Conservation (phyloP, 2,888 invertebrate genomes). For the Eumerus sabulonum region DNA sequence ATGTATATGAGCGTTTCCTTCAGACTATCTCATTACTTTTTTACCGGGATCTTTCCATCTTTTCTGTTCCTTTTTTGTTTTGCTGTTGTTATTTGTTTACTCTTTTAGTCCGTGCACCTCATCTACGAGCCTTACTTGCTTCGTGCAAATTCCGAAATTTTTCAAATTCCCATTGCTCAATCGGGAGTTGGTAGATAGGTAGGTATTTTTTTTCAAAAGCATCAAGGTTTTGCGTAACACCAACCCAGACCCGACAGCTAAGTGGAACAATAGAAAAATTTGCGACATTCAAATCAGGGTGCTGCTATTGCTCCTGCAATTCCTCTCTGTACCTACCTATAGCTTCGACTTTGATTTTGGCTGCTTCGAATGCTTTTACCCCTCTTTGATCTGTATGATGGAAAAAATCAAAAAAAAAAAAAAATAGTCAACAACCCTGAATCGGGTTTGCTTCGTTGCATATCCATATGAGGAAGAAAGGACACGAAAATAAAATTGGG, state of each 20-base stretch:
- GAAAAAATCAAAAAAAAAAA: slow-evolving; percentile 13
- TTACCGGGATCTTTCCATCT: slow-evolving; percentile 28
- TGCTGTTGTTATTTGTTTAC: no score
- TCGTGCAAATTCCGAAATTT: slow-evolving; percentile 43
- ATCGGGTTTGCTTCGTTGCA: slow-evolving; percentile 45
- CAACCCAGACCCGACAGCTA: slow-evolving; percentile 17
- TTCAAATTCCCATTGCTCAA: slow-evolving; percentile 60
- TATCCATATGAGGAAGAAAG: slow-evolving; percentile 21
- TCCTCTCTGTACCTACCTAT: slow-evolving; percentile 1
- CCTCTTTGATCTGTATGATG: slow-evolving; percentile 33
- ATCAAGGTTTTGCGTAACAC: slow-evolving; percentile 34
- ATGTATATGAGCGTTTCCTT: not conserved
- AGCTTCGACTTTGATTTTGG: not conserved
- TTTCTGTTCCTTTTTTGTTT: no score
- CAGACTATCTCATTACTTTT: slow-evolving; percentile 31
- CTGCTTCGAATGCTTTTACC: slow-evolving; percentile 41
- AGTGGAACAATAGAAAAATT: slow-evolving; percentile 54
- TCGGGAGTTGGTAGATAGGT: slow-evolving; percentile 26
- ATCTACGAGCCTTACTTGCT: slow-evolving; percentile 6
- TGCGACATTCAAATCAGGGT: slow-evolving; percentile 30
- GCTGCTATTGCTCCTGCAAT: no score
- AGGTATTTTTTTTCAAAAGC: slow-evolving; percentile 36
- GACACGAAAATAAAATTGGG: slow-evolving; percentile 38
- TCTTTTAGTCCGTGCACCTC: slow-evolving; percentile 12
- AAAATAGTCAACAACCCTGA: slow-evolving; percentile 4